Evolutionary conservation across 2,113 vertebrate species (phyloP), one percentile per base, ranked within the genome.

Genomic region (Lepus timidus): DNA sequence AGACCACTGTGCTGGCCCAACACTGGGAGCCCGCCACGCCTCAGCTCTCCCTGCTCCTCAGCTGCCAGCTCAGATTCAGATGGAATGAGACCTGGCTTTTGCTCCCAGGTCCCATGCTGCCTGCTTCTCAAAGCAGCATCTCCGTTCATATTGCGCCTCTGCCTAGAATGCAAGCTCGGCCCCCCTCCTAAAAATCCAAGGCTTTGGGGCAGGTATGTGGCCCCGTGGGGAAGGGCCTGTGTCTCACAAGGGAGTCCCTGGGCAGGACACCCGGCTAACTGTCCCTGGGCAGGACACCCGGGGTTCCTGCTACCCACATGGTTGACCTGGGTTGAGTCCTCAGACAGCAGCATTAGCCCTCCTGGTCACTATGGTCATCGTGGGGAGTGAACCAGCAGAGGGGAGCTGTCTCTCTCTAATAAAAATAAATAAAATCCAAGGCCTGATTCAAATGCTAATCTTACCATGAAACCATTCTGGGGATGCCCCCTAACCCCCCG

Each of bases 391-490:
- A 58, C 14, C 55, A 58, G 55, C 55, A 58, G 19, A 58, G 14
- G 55, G 55, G 55, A 58, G 55, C 14, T 7, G 31, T 29, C n/a
- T 13, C 49, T 85, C 49, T n/a, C n/a, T 76, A 68, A 61, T 85
- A 75, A 67, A 75, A 29, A 44, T 44, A 67, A 68, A 61, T 85
- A 75, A 67, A 75, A 29, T 39, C 61, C 31, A 88, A 91, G 33
- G 19, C n/a, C 44, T 75, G 75, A 68, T 74, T 78, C 79, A 90
- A 93, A 84, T 36, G 75, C 39, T n/a, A 70, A 31, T 75, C 64
- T 70, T 78, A 55, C 19, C 58, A 64, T 83, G 51, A 91, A 88
- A 39, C 31, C 1, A 4, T 33, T 62, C 36, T 39, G 55, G 33
- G 12, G 19, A 0, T 58, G 55, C 20, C 44, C 6, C 44, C 44